These are phyloP conservation scores for Catalaphyllia jardinei DNA, from an alignment of 64 coral and sea anemone species.

Conservation along the genomic window DNA sequence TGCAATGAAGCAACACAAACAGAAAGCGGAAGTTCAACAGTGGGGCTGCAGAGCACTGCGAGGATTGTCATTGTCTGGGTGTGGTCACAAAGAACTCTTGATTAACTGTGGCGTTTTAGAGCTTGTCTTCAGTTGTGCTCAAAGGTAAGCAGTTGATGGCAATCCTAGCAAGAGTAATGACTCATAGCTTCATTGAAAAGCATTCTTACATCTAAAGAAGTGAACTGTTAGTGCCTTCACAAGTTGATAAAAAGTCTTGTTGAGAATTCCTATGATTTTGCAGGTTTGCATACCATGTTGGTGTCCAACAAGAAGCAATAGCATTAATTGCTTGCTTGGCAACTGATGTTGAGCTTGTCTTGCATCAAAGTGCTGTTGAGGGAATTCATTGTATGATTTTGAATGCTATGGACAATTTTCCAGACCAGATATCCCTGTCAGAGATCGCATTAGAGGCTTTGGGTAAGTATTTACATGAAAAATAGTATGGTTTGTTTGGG, in stretches of 20 bases:
- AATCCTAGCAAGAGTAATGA: background rate
- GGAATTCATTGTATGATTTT: slow-evolving; percentile 66
- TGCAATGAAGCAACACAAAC: slow-evolving; percentile 58
- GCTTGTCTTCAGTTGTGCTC: slow-evolving; percentile 40
- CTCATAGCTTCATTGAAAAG: too few relatives aligned
- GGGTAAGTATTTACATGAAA: slow-evolving; percentile 39
- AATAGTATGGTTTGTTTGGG: too few relatives aligned
- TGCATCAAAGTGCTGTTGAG: slow-evolving; percentile 78
- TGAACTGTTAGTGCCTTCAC: background rate
- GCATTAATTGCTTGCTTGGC: slow-evolving; percentile 81
- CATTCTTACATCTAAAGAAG: too few relatives aligned
- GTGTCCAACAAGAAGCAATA: slow-evolving; percentile 74
- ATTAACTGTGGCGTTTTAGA: slow-evolving; percentile 61
- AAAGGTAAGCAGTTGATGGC: slow-evolving; percentile 8
- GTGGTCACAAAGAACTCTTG: slow-evolving; percentile 49
- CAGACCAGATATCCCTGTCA: slow-evolving; percentile 35
- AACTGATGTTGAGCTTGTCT: slow-evolving; percentile 75
- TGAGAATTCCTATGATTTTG: background rate
- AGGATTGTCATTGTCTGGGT: slow-evolving; percentile 45
- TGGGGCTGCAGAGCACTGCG: slow-evolving; percentile 70
- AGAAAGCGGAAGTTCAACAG: slow-evolving; percentile 44
- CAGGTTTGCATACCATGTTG: slow-evolving; percentile 33
- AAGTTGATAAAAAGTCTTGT: background rate
- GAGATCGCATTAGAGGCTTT: slow-evolving; percentile 92
- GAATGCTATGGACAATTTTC: slow-evolving; percentile 43